Base-by-base conservation (phyloP, 2,797 vertebrate genomes). In the Xenops minutus region DNA sequence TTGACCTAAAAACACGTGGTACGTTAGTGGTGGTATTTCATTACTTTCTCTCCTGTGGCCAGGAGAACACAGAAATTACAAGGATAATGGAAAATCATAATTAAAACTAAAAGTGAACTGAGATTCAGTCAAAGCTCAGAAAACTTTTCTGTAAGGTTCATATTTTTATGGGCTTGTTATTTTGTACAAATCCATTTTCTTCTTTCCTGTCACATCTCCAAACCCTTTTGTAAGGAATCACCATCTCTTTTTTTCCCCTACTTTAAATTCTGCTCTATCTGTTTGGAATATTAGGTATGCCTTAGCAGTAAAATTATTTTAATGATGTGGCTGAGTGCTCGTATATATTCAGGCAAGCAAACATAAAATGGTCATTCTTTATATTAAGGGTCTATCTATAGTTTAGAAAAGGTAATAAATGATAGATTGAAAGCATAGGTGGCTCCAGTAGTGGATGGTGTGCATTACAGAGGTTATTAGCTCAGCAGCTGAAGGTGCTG, bases 321-420 rank as follows among this genome's bases (percentile, higher is more conserved):
- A 95, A 91, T 95, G 89, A 93, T 92, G 79, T 84, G 79, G 62
- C 82, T 95, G 85, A 96, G 91, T 94, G 95, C 93, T 96, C 89
- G 0, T 96, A 97, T 92, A 94, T 97, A 96, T 97, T 95, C 95
- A 94, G 91, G 88, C 93, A 96, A 96, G 92, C 89, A 96, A 95
- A 97, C 79, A 93, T 96, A 96, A 96, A 96, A 93, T 94, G 93
- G 66, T 94, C 93, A 95, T 97, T 93, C 93, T 92, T 97, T 96
- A 93, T 93, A 95, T 92, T 93, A 96, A 95, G 80, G 59, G 74
- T 75, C 92, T 88, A 89, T 85, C 88, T 89, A 37, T 78, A 89
- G 78, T 92, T 94, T 93, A 91, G 73, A 66, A 93, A 95, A 86
- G 85, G 87, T 89, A 96, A 91, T 96, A 96, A 95, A 92, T 91